These are phyloP conservation scores for Cerastoderma edule DNA, from an alignment of 2,888 invertebrate species.

Conservation along the genomic window DNA sequence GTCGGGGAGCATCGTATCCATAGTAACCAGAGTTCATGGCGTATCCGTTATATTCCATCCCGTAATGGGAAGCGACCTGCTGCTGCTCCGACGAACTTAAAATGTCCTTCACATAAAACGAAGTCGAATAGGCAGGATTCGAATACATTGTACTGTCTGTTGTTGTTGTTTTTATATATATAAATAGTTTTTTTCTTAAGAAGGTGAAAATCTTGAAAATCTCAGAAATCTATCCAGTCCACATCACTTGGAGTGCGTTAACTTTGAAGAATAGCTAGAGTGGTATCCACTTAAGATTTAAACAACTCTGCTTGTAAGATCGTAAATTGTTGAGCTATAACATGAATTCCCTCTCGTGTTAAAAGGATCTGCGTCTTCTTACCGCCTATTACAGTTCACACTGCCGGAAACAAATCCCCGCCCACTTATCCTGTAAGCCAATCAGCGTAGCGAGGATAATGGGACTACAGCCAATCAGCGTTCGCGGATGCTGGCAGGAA, in stretches of 20 bases:
- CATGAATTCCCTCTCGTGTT: slow-evolving; percentile 34
- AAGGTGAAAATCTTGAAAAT: slow-evolving; percentile 55
- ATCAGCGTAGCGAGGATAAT: background rate
- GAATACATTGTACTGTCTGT: slow-evolving; percentile 67
- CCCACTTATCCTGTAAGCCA: background rate
- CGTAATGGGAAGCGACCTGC: slow-evolving; percentile 57
- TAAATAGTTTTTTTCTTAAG: slow-evolving; percentile 46
- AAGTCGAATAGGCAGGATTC: slow-evolving; percentile 62
- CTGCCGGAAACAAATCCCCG: slow-evolving; percentile 3
- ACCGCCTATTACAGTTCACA: slow-evolving; percentile 20
- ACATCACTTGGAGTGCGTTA: slow-evolving; percentile 57
- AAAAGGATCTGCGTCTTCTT: slow-evolving; percentile 34
- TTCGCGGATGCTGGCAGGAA: background rate
- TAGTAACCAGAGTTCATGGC: slow-evolving; percentile 59
- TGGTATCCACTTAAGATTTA: slow-evolving; percentile 62
- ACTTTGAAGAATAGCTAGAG: slow-evolving; percentile 64
- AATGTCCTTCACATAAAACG: slow-evolving; percentile 65
- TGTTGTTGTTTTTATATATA: no score
- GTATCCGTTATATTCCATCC: slow-evolving; percentile 62
- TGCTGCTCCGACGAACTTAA: slow-evolving; percentile 58
- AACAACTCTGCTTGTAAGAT: slow-evolving; percentile 63
- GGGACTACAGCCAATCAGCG: background rate
- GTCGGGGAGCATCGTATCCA: slow-evolving; percentile 54
- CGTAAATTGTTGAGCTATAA: slow-evolving; percentile 64
- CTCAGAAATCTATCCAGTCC: slow-evolving; percentile 51